Base-by-base conservation (phyloP, 2,888 invertebrate genomes). In the Allygus modestus region DNA sequence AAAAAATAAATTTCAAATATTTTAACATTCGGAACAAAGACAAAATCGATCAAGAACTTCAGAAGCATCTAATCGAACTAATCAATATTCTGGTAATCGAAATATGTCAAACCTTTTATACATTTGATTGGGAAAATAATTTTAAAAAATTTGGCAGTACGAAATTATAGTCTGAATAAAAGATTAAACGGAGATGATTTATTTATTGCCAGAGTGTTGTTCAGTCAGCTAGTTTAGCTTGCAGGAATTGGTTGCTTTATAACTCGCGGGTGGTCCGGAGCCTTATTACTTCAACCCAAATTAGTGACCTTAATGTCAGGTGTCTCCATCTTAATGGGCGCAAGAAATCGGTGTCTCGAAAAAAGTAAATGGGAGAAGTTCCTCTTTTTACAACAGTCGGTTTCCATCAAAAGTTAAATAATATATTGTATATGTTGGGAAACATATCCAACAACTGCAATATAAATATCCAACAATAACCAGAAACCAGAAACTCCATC, bases 261-360 rank as follows among this genome's bases (percentile, higher is more conserved):
- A 4, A 15, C 28, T 65, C 65, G 15, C 31, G 65, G 65, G 65
- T 65, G 65, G 65, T 26, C 65, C 31, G 17, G 17, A 17, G 20
- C 65, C 28, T 65, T 31, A 65, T 65, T 65, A 31, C 65, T 31
- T 2, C 28, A 28, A 15, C 15, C 65, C 65, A 23, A 58, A 58
- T 58, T 17, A 54, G 54, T 58, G 31, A 28, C 28, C 65, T 17
- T 65, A 65, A 65, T 65, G 65, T 2, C 65, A 65, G 65, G 28
- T 65, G 65, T 65, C 65, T 0, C 65, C 65, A 54, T 23, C 20
- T 65, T 28, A 65, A 65, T 65, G 65, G 28, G 17, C 15, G 17
- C 26, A 17, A 65, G 17, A 65, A 65, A 20, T 12, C 28, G 12
- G 31, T n/a, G n/a, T n/a, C 65, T 26, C 7, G 1, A 65, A 65